A percentile compares a stretch with the other conserved stretches of the same genome.
These are phyloP conservation scores for Branchellion lobata DNA, from an alignment of 2,888 invertebrate genomes.

Conservation along the genomic window DNA sequence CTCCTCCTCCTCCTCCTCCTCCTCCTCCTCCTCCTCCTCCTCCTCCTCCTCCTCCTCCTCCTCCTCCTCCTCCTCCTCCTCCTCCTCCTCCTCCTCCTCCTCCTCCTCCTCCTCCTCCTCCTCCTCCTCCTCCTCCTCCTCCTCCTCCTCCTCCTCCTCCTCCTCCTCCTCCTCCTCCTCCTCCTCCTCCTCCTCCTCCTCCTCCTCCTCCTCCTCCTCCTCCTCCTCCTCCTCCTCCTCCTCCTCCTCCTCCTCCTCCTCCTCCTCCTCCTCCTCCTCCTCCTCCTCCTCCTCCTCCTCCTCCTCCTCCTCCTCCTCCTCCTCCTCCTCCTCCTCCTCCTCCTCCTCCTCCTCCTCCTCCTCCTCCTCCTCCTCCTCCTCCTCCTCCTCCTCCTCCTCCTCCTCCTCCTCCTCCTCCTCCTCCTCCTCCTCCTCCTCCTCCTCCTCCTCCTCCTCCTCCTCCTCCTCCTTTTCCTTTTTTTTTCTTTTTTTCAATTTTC, in stretches of 20 bases:
- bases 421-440: too few relatives aligned
- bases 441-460: too few relatives aligned
- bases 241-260: not conserved
- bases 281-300: slow-evolving; percentile 21
- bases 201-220: not conserved
- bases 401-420: too few relatives aligned
- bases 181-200: not conserved
- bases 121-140: slow-evolving; percentile 31
- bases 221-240: slow-evolving; percentile 3
- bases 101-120: slow-evolving; percentile 26
- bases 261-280: not conserved
- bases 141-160: slow-evolving; percentile 22
- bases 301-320: slow-evolving; percentile 18
- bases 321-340: slow-evolving; percentile 23
- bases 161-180: slow-evolving; percentile 15
- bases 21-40: slow-evolving; percentile 32
- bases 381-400: slow-evolving; percentile 11
- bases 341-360: slow-evolving; percentile 24
- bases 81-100: slow-evolving; percentile 30
- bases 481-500: not conserved
- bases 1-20: slow-evolving; percentile 30
- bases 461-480: too few relatives aligned
- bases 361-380: slow-evolving; percentile 23
- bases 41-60: slow-evolving; percentile 32
- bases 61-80: slow-evolving; percentile 30